Conservation (phyloP, 2,888 invertebrate genomes). For the Agonum fuliginosum region DNA sequence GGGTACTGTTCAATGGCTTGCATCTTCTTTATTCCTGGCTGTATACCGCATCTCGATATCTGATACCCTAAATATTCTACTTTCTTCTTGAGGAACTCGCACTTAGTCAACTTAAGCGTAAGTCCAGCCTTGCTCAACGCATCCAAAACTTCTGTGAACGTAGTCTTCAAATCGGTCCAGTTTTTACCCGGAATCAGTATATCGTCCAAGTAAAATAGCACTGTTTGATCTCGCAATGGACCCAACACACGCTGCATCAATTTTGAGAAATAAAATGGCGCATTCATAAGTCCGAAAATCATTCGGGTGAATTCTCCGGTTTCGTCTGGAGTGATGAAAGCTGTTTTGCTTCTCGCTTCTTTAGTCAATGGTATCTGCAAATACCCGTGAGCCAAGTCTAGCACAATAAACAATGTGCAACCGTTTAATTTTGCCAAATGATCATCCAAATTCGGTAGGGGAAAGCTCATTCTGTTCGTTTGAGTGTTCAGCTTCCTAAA, state of each 20-base stretch:
- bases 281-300: not conserved
- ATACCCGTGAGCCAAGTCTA: not conserved
- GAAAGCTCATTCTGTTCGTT: not conserved
- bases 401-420: not conserved
- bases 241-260: not conserved
- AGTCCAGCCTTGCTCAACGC: no score
- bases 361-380: conserved; percentile 54
- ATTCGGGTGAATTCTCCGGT: not conserved
- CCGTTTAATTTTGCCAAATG: not conserved
- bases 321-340: not conserved
- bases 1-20: not conserved
- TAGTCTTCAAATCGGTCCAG: not conserved
- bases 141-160: no score
- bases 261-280: not conserved
- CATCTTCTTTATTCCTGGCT: not conserved
- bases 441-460: not conserved
- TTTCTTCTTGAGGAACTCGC: not conserved
- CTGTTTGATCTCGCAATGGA: not conserved
- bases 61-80: not conserved
- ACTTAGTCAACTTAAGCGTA: not conserved
- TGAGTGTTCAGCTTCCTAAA: not conserved
- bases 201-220: not conserved
- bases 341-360: not conserved
- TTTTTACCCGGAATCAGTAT: not conserved
- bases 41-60: not conserved